phyloP scores from a whole-genome alignment of 2,797 vertebrate species.

The Ptychadena robeensis region DNA sequence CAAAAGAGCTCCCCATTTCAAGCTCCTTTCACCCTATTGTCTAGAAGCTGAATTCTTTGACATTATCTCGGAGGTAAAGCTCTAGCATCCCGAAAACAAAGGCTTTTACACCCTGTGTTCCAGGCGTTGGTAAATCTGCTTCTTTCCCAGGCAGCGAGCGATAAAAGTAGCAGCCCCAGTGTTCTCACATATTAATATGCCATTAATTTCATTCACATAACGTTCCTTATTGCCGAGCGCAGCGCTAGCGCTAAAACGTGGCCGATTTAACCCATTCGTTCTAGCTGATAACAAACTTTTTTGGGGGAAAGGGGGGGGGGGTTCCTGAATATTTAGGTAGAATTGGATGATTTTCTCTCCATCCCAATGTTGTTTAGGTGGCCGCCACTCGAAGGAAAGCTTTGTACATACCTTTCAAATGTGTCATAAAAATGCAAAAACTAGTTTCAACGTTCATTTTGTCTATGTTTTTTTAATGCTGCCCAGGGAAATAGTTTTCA shows the following conservation, averaged over 20 bases:
- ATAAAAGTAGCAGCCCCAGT: not conserved
- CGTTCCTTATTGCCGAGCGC: not conserved
- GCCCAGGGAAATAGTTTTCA: constrained; percentile 86
- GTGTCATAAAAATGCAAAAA: constrained; percentile 86
- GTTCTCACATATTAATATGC: not conserved
- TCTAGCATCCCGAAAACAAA: constrained; percentile 69
- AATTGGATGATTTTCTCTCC: constrained; percentile 60
- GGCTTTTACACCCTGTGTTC: constrained; percentile 59
- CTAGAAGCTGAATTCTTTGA: constrained; percentile 69
- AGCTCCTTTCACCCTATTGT: constrained; percentile 61
- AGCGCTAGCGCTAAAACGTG: not conserved
- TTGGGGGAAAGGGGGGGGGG: constrained; percentile 34
- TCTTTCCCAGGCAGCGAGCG: not conserved
- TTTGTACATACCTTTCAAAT: constrained; percentile 86
- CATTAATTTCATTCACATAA: not conserved
- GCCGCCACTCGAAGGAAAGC: constrained; percentile 78
- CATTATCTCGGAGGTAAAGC: constrained; percentile 70
- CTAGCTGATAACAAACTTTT: constrained; percentile 69
- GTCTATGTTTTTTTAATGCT: constrained; percentile 77
- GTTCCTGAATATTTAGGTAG: not conserved
- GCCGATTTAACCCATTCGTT: not conserved
- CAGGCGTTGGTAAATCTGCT: not conserved
- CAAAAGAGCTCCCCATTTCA: constrained; percentile 66
- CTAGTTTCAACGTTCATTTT: constrained; percentile 82
- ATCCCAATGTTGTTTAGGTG: constrained; percentile 70